Conservation (phyloP, 2,113 vertebrate species). For the Trogon melanurus region DNA sequence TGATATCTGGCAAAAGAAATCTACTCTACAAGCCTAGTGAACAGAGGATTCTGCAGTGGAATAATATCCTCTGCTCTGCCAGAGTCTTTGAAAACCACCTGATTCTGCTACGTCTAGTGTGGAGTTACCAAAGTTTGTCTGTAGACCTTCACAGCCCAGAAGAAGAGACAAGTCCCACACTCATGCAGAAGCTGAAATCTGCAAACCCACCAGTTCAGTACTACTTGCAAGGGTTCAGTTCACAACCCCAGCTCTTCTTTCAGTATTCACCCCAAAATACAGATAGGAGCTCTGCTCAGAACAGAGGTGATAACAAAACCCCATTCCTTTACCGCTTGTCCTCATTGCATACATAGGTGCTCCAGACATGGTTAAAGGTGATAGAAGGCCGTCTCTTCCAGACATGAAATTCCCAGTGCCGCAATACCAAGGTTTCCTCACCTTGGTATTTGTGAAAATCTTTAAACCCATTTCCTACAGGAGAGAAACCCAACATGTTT, state of each 20-base stretch:
- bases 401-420: accelerated
- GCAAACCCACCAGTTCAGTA: background rate
- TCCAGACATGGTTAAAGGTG: accelerated
- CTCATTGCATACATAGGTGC: background rate
- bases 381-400: accelerated
- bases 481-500: background rate
- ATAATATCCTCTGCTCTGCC: background rate
- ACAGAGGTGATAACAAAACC: background rate
- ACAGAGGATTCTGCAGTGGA: background rate
- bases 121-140: background rate
- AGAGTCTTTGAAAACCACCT: background rate
- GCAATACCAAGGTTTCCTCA: conserved; percentile 47
- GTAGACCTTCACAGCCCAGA: background rate
- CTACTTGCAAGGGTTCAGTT: background rate
- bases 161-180: background rate
- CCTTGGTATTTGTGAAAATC: conserved; percentile 61
- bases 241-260: background rate
- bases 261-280: background rate
- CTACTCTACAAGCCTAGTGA: background rate
- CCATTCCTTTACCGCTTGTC: background rate
- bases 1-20: background rate
- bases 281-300: background rate
- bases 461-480: conserved; percentile 65
- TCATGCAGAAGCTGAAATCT: background rate
- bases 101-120: background rate